Evolutionary conservation across 2,888 invertebrate genomes (phyloP), one percentile per base, ranked within the genome.

Genomic region (Trichopria drosophilae): DNA sequence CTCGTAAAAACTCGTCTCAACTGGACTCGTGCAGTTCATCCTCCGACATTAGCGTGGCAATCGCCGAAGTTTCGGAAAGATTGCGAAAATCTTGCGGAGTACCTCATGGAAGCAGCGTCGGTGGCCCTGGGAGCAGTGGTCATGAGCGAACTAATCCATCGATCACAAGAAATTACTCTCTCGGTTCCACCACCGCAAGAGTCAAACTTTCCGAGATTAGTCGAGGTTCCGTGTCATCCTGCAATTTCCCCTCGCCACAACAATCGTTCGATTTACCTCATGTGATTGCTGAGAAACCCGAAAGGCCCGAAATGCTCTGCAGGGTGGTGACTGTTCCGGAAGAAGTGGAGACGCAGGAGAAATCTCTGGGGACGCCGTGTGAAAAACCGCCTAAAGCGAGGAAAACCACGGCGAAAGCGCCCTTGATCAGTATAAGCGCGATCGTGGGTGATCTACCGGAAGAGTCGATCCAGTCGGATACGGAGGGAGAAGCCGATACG

Each of bases 21-120:
- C 75, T 86, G 34, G 86, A 87, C 73, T 86, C 86, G 12, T 85
- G 83, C 66, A 84, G 84, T 67, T 86, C 86, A n/a, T 86, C 86
- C 9, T 87, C 88, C 15, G 89, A 90, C 71, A 82, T 87, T 55
- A 86, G 86, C 69, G 78, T 80, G 35, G 79, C 79, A 34, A 69
- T 76, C 19, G 71, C 76, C 53, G 83, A 81, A 69, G 81, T 80
- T 35, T 77, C 78, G 18, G 83, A 81, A 56, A 78, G 84, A 60
- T 78, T 86, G 62, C 80, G 82, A 61, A 82, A 85, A 53, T 82
- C 85, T 28, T 79, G 81, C 65, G 79, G 80, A 20, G 77, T 87
- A 55, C 81, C 82, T 41, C 83, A 86, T 28, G 52, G 65, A 70
- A 55, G 71, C 75, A 19, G 66, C 65, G 49, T 64, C 68, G 24